Conservation (phyloP, 1,140 invertebrate species). For the Drosophila setifemur region DNA sequence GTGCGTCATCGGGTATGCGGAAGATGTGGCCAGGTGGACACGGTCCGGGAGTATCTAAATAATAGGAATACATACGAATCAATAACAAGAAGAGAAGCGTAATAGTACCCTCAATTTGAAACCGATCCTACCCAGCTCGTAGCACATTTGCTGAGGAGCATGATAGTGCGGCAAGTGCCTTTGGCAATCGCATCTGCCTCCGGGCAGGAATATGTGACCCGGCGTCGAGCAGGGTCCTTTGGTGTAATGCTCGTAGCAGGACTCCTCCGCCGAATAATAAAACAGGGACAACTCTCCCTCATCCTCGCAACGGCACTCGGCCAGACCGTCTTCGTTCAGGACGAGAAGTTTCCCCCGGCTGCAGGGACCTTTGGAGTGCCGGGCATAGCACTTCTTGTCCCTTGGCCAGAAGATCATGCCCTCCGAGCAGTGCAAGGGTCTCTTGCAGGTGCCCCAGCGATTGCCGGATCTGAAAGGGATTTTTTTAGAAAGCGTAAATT, state of each 20-base stretch:
- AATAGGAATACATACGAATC: not conserved
- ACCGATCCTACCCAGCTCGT: slow-evolving; percentile 86
- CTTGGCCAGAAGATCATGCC: slow-evolving; percentile 88
- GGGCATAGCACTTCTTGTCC: slow-evolving; percentile 88
- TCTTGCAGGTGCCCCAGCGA: slow-evolving; percentile 88
- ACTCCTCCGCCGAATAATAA: slow-evolving; percentile 84
- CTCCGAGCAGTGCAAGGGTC: slow-evolving; percentile 84
- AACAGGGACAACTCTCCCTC: slow-evolving; percentile 83
- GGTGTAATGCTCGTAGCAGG: slow-evolving; percentile 90
- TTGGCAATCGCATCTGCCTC: slow-evolving; percentile 88
- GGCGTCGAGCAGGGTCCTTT: slow-evolving; percentile 89
- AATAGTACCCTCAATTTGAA: not conserved
- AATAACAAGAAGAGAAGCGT: too few relatives aligned
- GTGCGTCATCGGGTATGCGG: slow-evolving; percentile 78
- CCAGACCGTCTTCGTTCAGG: slow-evolving; percentile 84
- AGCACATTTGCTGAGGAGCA: slow-evolving; percentile 86
- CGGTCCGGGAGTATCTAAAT: slow-evolving; percentile 86
- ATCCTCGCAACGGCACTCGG: slow-evolving; percentile 84
- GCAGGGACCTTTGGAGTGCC: slow-evolving; percentile 88
- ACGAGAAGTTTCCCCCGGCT: slow-evolving; percentile 87
- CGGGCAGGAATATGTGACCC: slow-evolving; percentile 89
- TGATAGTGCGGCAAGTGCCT: slow-evolving; percentile 88
- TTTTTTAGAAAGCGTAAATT: too few relatives aligned
- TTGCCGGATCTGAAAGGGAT: slow-evolving; percentile 53
- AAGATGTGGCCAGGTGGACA: slow-evolving; percentile 88